phyloP scores from a whole-genome alignment of 2,113 vertebrate genomes.

The Trichechus manatus region DNA sequence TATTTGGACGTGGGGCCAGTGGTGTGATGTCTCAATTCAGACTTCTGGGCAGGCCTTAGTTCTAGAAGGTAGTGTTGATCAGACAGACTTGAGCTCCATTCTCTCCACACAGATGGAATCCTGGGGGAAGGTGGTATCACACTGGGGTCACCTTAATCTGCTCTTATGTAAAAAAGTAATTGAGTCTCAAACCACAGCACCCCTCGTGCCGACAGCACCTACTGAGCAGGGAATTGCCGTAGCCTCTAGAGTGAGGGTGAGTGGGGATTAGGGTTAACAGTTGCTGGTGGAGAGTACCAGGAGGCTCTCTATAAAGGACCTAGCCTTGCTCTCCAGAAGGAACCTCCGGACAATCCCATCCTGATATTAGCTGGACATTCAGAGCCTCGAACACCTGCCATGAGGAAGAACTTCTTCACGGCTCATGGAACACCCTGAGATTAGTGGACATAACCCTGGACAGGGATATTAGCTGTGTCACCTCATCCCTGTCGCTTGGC shows the following conservation, averaged over 20 bases:
- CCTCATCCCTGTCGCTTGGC: not conserved
- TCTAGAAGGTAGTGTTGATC: not conserved
- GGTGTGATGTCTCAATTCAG: rapidly evolving
- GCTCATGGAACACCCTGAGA: not conserved
- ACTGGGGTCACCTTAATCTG: not conserved
- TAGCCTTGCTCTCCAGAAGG: not conserved
- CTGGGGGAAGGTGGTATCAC: not conserved
- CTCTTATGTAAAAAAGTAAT: rapidly evolving
- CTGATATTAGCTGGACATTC: too few species aligned
- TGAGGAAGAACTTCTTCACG: not conserved
- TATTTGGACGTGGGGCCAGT: not conserved
- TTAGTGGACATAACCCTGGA: not conserved
- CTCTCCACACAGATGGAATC: not conserved
- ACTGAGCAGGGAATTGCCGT: not conserved
- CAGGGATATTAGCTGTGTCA: not conserved
- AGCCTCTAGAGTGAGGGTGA: not conserved
- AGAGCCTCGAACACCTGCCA: not conserved
- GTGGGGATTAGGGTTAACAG: not conserved
- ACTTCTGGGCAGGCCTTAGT: not conserved
- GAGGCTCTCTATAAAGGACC: not conserved
- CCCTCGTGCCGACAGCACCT: too few species aligned
- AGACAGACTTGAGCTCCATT: rapidly evolving
- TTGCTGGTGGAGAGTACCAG: not conserved
- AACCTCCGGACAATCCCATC: not conserved
- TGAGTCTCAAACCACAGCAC: not conserved